Base-by-base conservation (phyloP, 2,113 vertebrate genomes). In the Talpa occidentalis region DNA sequence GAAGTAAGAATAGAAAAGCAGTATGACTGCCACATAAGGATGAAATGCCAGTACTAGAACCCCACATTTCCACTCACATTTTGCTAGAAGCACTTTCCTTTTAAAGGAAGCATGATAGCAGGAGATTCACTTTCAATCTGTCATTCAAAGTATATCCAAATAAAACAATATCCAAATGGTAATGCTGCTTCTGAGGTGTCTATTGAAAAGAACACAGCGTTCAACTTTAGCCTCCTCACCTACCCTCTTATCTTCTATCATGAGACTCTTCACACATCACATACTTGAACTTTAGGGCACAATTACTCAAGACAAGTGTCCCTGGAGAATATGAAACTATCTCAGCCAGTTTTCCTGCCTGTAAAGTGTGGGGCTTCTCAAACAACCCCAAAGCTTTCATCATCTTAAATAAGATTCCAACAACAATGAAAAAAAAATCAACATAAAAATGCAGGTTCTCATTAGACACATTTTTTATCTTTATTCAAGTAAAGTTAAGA, bases 171-270 rank as follows among this genome's bases (percentile, higher is more conserved):
- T 44, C 70, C 60, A 79, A 94, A 88, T 19, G 42, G 80, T 52
- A 89, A 94, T 67, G 90, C 54, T 93, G 30, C 35, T 93, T 87
- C 92, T 88, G 66, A 84, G 77, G 59, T 74, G 37, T 85, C 52
- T 93, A 88, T 92, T 93, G 76, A 82, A 95, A 96, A 93, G 88
- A 96, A 93, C 70, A 93, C 70, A 77, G 60, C 3, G 3, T 93
- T 97, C 95, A 96, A 97, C 95, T 96, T 97, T 94, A 77, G 93
- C 96, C 95, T 97, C 87, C 93, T 97, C 92, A 81, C 97, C 95
- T 84, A 94, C 72, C 90, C 92, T 97, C 95, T 97, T 90, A 95
- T 95, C 91, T 82, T 83, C 82, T 88, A 87, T 92, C 93, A 85
- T 80, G 49, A 97, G 93, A 92, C 93, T 95, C 95, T 96, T 96